A percentile compares a stretch with the other conserved stretches of the same genome.
phyloP scores from a whole-genome alignment of 2,888 invertebrate species.

The Trilocha varians region DNA sequence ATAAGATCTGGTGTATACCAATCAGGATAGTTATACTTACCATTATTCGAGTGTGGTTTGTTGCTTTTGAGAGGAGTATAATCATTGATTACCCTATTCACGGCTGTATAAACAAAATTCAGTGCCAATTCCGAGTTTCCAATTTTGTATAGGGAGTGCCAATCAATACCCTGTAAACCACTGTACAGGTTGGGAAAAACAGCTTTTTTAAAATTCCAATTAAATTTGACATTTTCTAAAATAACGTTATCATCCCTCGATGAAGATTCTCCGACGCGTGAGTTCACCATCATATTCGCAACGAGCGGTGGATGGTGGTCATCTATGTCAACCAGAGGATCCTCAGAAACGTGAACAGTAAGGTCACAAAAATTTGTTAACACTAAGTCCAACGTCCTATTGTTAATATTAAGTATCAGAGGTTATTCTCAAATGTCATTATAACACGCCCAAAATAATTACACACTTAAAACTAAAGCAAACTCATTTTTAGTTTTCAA shows the following conservation, averaged over 20 bases:
- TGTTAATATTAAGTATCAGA: constrained; percentile 9
- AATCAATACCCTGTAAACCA: background rate
- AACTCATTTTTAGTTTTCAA: no score
- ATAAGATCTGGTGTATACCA: constrained; percentile 4
- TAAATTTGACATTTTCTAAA: background rate
- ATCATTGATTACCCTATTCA: background rate
- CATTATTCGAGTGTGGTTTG: background rate
- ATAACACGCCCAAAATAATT: no score
- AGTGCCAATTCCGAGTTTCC: constrained; percentile 1
- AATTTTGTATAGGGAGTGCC: constrained; percentile 1
- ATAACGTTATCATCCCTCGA: background rate
- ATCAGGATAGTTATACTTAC: constrained; percentile 1
- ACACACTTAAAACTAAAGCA: no score
- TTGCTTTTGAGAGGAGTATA: no score
- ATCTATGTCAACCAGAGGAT: background rate
- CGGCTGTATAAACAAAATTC: constrained; percentile 1
- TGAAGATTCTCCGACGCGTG: no score
- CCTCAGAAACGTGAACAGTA: background rate
- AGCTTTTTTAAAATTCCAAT: background rate
- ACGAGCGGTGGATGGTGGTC: background rate
- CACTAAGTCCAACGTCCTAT: constrained; percentile 6
- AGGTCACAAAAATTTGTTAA: constrained; percentile 2
- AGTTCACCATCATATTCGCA: background rate
- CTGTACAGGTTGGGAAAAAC: constrained; percentile 1
- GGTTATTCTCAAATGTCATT: no score